Percentiles rank a stretch among this genome's conserved stretches.
Evolutionary conservation across 1,140 invertebrate species (phyloP).

Genomic region (Lepidostoma basale): DNA sequence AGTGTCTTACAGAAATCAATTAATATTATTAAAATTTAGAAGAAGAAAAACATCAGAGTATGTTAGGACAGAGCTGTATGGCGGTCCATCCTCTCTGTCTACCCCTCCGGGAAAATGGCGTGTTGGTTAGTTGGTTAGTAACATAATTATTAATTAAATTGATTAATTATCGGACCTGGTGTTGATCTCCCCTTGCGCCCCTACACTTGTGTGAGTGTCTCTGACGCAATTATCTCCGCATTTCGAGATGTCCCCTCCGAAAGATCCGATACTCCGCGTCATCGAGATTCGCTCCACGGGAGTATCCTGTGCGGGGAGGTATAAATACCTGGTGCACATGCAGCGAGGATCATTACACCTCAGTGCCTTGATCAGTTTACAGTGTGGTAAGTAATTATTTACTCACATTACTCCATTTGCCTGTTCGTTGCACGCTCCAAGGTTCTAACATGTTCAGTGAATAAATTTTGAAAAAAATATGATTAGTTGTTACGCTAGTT

Average conservation of each 20-base stretch:
- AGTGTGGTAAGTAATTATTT: slow-evolving; percentile 29
- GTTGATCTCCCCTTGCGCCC: neutral
- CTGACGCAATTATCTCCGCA: neutral
- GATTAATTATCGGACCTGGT: neutral
- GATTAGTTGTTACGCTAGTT: too few relatives aligned
- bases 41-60: too few relatives aligned
- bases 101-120: too few relatives aligned
- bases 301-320: slow-evolving; percentile 22
- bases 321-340: slow-evolving; percentile 31
- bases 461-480: neutral
- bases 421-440: too few relatives aligned
- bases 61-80: too few relatives aligned
- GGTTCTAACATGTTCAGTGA: neutral
- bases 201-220: neutral
- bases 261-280: neutral
- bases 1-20: too few relatives aligned
- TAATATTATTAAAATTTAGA: too few relatives aligned
- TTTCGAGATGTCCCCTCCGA: neutral
- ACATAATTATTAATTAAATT: neutral
- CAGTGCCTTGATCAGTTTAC: slow-evolving; percentile 38
- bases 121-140: too few relatives aligned
- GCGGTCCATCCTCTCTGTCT: too few relatives aligned
- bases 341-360: slow-evolving; percentile 23
- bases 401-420: neutral
- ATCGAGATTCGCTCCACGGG: slow-evolving; percentile 9